Evolutionary conservation across 2,888 invertebrate genomes (phyloP).

Genomic region (Lepetodrilus schrolli): DNA sequence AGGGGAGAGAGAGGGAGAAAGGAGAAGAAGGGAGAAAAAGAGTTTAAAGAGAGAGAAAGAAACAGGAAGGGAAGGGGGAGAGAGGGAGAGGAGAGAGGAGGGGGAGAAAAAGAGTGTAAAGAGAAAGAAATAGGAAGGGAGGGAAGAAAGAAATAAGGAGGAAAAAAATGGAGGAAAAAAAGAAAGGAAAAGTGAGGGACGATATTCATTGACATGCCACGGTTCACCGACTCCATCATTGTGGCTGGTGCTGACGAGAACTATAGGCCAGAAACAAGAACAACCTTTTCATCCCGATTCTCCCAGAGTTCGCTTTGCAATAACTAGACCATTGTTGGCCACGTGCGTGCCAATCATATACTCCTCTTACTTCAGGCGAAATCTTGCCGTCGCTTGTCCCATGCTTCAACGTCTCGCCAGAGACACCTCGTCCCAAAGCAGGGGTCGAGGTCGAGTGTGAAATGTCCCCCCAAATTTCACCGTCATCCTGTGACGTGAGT

Average conservation of each 20-base stretch:
- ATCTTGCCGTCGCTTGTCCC: not conserved
- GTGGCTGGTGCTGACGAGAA: not conserved
- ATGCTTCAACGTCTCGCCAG: not conserved
- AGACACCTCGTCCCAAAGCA: not conserved
- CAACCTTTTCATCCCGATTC: not conserved
- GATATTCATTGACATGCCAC: not conserved
- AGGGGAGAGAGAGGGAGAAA: no score
- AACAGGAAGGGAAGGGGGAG: no score
- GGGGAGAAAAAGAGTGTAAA: no score
- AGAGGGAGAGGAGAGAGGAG: no score
- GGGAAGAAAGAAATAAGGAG: no score
- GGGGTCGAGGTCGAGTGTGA: not conserved
- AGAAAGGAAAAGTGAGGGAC: not conserved
- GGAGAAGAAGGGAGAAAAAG: no score
- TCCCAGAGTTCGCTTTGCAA: not conserved
- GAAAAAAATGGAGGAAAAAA: no score
- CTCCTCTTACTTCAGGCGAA: not conserved
- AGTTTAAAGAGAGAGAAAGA: no score
- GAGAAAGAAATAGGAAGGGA: no score
- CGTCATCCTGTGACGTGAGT: not conserved
- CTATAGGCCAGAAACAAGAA: not conserved
- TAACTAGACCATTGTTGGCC: not conserved
- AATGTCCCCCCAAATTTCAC: no score
- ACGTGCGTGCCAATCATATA: not conserved
- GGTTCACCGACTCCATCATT: not conserved